Base-by-base conservation (phyloP, 2,113 vertebrate species). In the Tympanuchus pallidicinctus region DNA sequence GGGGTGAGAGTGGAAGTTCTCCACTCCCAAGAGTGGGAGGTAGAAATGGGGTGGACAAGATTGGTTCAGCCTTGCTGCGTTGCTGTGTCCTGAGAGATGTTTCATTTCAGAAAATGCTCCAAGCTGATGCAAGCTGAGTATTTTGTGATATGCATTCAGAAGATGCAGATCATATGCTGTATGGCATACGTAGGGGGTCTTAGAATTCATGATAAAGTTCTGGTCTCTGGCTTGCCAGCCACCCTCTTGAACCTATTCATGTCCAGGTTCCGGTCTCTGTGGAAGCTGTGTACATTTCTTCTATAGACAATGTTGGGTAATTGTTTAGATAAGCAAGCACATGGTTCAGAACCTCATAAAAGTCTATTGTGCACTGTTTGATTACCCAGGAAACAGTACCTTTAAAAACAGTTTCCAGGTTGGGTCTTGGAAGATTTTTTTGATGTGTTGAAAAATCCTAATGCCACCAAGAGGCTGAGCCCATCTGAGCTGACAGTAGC, bases 281-380 rank as follows among this genome's bases (percentile, higher is more conserved):
- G 0, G 18, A 87, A 40, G 10, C 30, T 79, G 8, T 57, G 14
- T 36, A 30, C 24, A 40, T 92, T 85, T 91, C 48, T 86, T 84
- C 57, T 76, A 2, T 48, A 42, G 9, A 79, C 79, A 34, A 54
- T 91, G 45, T 0, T 65, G 40, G 18, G 12, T 89, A 56, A 45
- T 75, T 82, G 43, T 64, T 84, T 43, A 76, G 59, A n/a, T 69
- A 52, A 45, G 56, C 32, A n/a, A 45, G 50, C 32, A n/a, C 2
- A 0, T 61, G 34, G 10, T 42, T 43, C 25, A 71, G 57, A 70
- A 22, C 4, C 40, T 13, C 25, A 11, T 76, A 66, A 76, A 88
- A 85, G 77, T 61, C 17, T 77, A 1, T 65, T 0, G 0, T 82
- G 59, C 40, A 25, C 32, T 0, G 0, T 76, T 82, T 66, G 20